Evolutionary conservation across 2,888 invertebrate genomes (phyloP), one percentile per base, ranked within the genome.

Genomic region (Scaptomyza parva): DNA sequence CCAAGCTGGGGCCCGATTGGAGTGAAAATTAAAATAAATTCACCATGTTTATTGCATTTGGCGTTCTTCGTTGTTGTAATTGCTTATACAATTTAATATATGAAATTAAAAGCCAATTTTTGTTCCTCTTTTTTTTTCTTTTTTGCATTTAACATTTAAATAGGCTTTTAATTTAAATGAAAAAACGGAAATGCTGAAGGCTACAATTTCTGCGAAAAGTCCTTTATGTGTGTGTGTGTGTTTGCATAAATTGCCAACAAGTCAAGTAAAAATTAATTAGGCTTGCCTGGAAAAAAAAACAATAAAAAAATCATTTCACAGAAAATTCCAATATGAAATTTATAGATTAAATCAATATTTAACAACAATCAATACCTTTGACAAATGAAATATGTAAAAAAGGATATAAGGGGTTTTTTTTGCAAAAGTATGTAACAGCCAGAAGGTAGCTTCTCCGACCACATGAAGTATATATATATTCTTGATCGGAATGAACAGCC

Each of bases 31-130:
- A 81, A 86, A 81, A 86, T 86, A 86, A 86, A 82, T 86, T 86
- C 68, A 30, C 63, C 60, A 66, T 86, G 86, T 81, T 86, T 82
- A 82, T 86, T 82, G 82, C 81, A 81, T 86, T 82, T 69, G 74
- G n/a, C n/a, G n/a, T n/a, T n/a, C n/a, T n/a, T n/a, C 82, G 69
- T 74, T 86, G 74, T 76, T 76, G 65, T 81, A 83, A 86, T 78
- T 86, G 82, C 86, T 78, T 82, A 83, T 78, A 84, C 81, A 82
- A 82, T 86, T 82, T 84, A 81, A 82, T 81, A 82, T 81, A 67
- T 69, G 78, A 81, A 84, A 86, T 86, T 83, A 86, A 86, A 84
- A 84, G 78, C 66, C 71, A 76, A n/a, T 33, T 33, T 33, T 33
- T n/a, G n/a, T n/a, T n/a, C n/a, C n/a, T n/a, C n/a, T n/a, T 11